Base-by-base conservation (phyloP, 2,113 vertebrate genomes). In the Vulpes lagopus region DNA sequence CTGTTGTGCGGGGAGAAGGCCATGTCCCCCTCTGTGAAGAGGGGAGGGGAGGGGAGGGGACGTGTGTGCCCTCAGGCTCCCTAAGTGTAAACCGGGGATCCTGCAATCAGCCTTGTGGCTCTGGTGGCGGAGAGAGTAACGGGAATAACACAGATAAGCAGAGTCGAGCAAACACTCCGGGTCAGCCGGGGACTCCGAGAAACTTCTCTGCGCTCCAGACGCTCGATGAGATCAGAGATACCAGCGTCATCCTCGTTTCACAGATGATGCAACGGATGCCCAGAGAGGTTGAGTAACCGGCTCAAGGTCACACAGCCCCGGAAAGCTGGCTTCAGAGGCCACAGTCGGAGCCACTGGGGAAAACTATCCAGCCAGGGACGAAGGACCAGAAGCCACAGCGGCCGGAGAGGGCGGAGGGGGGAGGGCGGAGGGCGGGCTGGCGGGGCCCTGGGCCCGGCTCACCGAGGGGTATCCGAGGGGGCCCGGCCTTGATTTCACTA, bases 301-400 rank as follows among this genome's bases (percentile, higher is more conserved):
- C 65, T 91, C 88, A 88, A 97, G 96, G 97, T 92, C 96, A 94
- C 94, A 96, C 43, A 97, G 96, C 78, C 53, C 78, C 53, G 35
- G 85, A 62, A 51, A 65, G 85, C 64, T 38, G 85, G 79, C 85
- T 89, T 78, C 60, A 30, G 15, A 80, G 35, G 30, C 49, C 82
- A 43, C 27, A 30, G 0, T 16, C 86, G 60, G 53, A n/a, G 4
- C 23, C 43, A 9, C 43, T 2, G 69, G 10, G n/a, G 8, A 74
- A 55, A 82, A 62, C 25, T 71, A 17, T 71, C 38, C 79, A n/a
- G 32, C 35, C 35, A 51, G 51, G 20, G 17, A 94, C 57, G 51
- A 59, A 64, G 5, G 53, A 8, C 84, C 0, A 76, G 81, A 64
- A 51, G 22, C 20, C 0, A 8, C 5, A 4, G 6, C 30, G 51